A percentile compares a stretch with the other conserved stretches of the same genome.
Conservation (phyloP, 2,888 invertebrate genomes). For the Melanophora roralis region DNA sequence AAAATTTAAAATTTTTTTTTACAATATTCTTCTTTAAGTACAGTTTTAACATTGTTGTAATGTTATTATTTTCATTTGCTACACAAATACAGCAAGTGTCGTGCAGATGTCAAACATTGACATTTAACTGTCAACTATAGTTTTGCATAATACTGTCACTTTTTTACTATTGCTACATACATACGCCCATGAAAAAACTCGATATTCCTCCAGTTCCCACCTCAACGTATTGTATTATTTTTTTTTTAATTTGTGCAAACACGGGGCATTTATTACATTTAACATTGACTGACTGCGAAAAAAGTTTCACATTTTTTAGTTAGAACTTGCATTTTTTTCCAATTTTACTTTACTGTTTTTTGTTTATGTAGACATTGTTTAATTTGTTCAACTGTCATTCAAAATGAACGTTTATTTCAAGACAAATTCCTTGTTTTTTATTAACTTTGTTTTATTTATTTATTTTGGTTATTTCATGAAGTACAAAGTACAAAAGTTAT, state of each 20-base stretch:
- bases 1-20: conserved; percentile 39
- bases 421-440: background rate
- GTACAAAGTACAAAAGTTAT: background rate
- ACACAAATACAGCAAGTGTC: conserved; percentile 55
- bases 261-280: conserved; percentile 54
- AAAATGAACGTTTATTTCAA: conserved; percentile 37
- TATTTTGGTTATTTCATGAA: background rate
- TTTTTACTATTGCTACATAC: too few relatives aligned
- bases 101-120: conserved; percentile 58
- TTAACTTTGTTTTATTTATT: background rate
- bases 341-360: conserved; percentile 7
- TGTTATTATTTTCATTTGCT: conserved; percentile 39
- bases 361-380: conserved; percentile 47
- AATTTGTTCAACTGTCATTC: conserved; percentile 58
- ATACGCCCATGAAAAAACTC: background rate
- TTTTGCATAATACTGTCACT: conserved; percentile 52
- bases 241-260: conserved; percentile 27
- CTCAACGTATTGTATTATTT: background rate
- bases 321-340: conserved; percentile 37
- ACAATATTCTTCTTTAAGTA: conserved; percentile 21
- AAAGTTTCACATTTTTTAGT: conserved; percentile 20
- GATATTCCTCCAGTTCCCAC: background rate
- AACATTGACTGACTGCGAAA: conserved; percentile 41
- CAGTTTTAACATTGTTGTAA: conserved; percentile 10
- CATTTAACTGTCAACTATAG: conserved; percentile 56